Evolutionary conservation across 2,113 vertebrate genomes (phyloP).

Genomic region (Etheostoma spectabile): DNA sequence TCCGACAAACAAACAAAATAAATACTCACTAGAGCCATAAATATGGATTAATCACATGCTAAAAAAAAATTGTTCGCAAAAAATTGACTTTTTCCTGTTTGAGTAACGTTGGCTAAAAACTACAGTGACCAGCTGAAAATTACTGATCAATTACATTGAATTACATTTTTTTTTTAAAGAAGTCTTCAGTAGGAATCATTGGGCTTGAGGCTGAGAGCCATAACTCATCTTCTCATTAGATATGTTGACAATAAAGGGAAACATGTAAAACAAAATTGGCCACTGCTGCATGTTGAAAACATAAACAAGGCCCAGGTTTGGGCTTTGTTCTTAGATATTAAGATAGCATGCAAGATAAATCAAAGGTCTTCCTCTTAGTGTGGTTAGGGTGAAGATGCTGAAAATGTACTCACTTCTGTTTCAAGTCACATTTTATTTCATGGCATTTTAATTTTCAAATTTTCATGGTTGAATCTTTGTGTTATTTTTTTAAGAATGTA

Average conservation of each 20-base stretch:
- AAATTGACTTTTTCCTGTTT: background rate
- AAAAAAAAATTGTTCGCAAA: background rate
- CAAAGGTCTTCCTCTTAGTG: background rate
- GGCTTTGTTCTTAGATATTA: background rate
- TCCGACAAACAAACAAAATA: background rate
- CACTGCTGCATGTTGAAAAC: background rate
- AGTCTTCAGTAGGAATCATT: background rate
- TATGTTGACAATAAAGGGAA: no score
- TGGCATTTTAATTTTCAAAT: background rate
- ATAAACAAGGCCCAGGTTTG: background rate
- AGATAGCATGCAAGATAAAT: background rate
- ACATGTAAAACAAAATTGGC: background rate
- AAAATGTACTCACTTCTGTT: background rate
- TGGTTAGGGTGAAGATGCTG: background rate
- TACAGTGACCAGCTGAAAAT: background rate
- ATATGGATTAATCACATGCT: background rate
- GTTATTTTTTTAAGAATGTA: background rate
- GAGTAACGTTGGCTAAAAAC: background rate
- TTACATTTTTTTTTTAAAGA: no score
- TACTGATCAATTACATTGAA: no score
- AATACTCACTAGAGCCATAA: background rate
- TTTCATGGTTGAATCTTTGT: background rate
- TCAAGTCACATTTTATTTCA: background rate
- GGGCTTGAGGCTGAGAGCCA: background rate
- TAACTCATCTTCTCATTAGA: no score